A percentile compares a stretch with the other conserved stretches of the same genome.
phyloP scores from a whole-genome alignment of 2,113 vertebrate genomes.

The Corythoichthys intestinalis region DNA sequence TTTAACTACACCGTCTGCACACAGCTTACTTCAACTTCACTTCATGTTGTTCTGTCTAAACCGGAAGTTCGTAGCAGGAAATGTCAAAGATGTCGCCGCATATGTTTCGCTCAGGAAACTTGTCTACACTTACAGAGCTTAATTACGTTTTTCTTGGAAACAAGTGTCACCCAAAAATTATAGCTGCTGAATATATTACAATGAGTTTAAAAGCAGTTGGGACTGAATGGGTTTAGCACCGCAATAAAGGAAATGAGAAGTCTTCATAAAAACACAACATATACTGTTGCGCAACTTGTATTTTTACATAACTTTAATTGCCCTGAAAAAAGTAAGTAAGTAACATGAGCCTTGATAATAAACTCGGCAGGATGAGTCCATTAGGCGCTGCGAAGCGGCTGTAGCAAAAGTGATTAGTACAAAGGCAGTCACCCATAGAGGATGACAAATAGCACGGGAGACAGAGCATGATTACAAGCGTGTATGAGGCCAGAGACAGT shows the following conservation, averaged over 20 bases:
- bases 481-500: slow-evolving; percentile 52
- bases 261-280: neutral
- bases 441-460: slow-evolving; percentile 62
- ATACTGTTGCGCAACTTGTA: neutral
- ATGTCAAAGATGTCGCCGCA: too few relatives aligned
- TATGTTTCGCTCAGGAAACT: too few relatives aligned
- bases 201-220: neutral
- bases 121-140: too few relatives aligned
- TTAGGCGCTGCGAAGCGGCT: slow-evolving; percentile 32
- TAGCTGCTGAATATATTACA: neutral
- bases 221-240: neutral
- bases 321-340: neutral
- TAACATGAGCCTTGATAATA: slow-evolving; percentile 5
- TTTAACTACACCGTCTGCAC: too few relatives aligned
- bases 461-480: slow-evolving; percentile 48
- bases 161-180: neutral
- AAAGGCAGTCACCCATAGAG: slow-evolving; percentile 35
- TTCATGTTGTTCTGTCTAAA: too few relatives aligned
- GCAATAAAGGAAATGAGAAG: neutral
- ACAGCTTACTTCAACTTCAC: too few relatives aligned
- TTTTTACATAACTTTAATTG: neutral
- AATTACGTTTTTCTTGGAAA: too few relatives aligned
- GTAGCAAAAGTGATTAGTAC: slow-evolving; percentile 55
- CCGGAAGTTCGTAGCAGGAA: too few relatives aligned
- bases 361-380: slow-evolving; percentile 17